A percentile compares a stretch with the other conserved stretches of the same genome.
These are phyloP conservation scores for Cephalopterus ornatus DNA, from an alignment of 2,113 vertebrate genomes.

Conservation along the genomic window DNA sequence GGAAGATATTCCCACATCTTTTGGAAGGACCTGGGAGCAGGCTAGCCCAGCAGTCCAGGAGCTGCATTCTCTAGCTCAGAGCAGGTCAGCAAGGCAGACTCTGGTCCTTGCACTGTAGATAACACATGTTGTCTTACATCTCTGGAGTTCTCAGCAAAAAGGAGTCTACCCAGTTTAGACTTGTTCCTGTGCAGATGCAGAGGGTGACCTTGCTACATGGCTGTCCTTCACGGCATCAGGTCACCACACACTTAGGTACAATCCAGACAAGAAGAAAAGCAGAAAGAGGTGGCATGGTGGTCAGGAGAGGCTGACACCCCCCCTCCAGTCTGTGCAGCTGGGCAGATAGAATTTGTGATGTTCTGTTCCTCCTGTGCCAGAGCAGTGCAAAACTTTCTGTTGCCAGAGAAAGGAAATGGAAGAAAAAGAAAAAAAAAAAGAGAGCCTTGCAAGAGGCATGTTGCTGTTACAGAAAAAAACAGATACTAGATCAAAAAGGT, in stretches of 20 bases:
- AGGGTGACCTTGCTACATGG: no score
- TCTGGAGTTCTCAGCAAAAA: background rate
- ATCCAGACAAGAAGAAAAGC: background rate
- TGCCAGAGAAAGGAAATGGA: background rate
- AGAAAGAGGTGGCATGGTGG: background rate
- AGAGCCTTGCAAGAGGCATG: background rate
- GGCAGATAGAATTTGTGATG: background rate
- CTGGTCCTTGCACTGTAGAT: background rate
- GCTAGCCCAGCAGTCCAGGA: background rate
- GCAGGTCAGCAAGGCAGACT: background rate
- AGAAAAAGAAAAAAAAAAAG: background rate
- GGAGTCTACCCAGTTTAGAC: background rate
- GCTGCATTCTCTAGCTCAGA: background rate
- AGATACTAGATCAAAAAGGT: conserved; percentile 77
- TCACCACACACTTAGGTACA: background rate
- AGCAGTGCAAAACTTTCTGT: background rate
- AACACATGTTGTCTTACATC: background rate
- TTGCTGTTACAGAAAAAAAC: conserved; percentile 56
- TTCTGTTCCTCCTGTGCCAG: background rate
- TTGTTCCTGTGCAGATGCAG: background rate
- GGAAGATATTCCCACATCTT: background rate
- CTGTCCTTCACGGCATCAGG: background rate
- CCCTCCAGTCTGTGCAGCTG: background rate
- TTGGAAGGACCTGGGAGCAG: background rate
- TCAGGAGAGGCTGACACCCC: background rate